Base-by-base conservation (phyloP, 2,797 vertebrate genomes). In the Pyrocephalus nanus region DNA sequence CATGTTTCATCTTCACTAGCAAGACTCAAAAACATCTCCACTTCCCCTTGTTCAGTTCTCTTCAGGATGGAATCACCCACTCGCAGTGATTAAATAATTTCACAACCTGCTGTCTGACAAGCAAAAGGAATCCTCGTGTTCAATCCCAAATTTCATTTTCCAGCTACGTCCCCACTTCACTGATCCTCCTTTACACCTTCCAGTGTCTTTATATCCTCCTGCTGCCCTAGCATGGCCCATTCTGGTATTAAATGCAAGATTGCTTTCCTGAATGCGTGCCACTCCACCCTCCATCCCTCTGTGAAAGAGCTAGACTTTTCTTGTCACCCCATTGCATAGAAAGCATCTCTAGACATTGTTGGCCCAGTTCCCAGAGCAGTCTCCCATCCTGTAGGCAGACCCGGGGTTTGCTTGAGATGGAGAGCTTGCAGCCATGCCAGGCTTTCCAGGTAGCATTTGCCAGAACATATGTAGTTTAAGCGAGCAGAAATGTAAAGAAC, bases 401-500 rank as follows among this genome's bases (percentile, higher is more conserved):
- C 1, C 0, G 0, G 34, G 32, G 12, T 58, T 83, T 90, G 19
- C 70, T 62, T 75, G 74, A 71, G 34, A 64, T 30, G 74, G 32
- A 73, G 77, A 82, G 10, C 54, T 57, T 82, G 75, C 84, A 87
- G 65, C 65, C 80, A n/a, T 47, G 71, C 77, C 80, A 90, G 67
- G 50, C 58, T 87, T 93, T 88, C 38, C 86, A 93, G 74, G 76
- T 18, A 89, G 67, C 77, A 45, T 82, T 92, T 92, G 50, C 74
- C 80, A 86, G 57, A 88, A 23, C 45, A 61, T 48, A 76, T 58
- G 47, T 11, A 88, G 55, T 58, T 92, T 58, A 87, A 90, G 53
- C 0, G 3, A 93, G 62, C 23, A 92, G 65, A 91, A 86, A 62
- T 25, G 3, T 67, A 88, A 90, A 88, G 93, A 95, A 43, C 42